Evolutionary conservation across 2,888 invertebrate genomes (phyloP).

Genomic region (Slavum lentiscoides): DNA sequence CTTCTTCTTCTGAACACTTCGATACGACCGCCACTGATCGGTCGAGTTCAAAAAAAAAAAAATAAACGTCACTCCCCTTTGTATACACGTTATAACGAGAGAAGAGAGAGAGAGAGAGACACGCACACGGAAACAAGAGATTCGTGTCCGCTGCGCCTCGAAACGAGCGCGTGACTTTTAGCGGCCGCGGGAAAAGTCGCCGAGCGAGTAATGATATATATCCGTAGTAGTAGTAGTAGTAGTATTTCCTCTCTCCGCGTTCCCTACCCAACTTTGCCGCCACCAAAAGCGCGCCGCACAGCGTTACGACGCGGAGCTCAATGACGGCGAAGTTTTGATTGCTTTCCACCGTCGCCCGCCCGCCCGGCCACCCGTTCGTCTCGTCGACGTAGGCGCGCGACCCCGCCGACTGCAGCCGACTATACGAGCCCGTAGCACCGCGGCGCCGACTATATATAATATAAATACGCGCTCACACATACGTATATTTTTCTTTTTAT

Average conservation of each 20-base stretch:
- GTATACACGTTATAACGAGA: too few relatives aligned
- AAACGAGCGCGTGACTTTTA: conserved; percentile 43
- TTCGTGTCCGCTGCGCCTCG: neutral
- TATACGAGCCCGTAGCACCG: too few relatives aligned
- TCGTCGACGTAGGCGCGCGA: neutral
- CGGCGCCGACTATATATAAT: too few relatives aligned
- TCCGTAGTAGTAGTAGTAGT: neutral
- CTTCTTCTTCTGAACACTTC: too few relatives aligned
- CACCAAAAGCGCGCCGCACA: neutral
- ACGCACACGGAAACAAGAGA: neutral
- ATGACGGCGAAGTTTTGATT: conserved; percentile 51
- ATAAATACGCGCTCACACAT: neutral
- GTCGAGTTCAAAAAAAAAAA: too few relatives aligned
- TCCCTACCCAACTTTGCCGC: neutral
- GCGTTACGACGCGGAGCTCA: conserved; percentile 1
- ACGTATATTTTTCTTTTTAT: neutral
- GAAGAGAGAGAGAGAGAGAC: too few relatives aligned
- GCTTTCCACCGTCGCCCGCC: conserved; percentile 14
- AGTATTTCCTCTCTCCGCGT: neutral
- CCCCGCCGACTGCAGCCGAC: too few relatives aligned
- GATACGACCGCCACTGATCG: too few relatives aligned
- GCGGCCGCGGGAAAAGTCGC: conserved; percentile 39
- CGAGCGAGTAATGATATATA: conserved; percentile 33
- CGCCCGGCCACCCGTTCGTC: neutral
- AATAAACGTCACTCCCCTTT: too few relatives aligned